A percentile compares a stretch with the other conserved stretches of the same genome.
Conservation (phyloP, 2,113 vertebrate genomes). For the Osmerus mordax region DNA sequence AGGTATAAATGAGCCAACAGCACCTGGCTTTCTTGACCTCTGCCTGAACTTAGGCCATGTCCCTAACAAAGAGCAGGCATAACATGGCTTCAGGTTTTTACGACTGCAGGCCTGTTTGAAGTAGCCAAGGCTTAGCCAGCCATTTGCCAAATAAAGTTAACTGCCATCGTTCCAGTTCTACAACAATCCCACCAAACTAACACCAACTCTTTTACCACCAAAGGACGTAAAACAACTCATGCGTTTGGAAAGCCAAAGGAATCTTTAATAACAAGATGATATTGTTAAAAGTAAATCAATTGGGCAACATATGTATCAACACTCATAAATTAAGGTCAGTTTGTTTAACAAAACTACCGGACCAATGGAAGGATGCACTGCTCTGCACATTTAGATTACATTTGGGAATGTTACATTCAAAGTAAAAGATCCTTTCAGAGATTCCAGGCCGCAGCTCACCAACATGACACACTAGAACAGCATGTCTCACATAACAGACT, state of each 20-base stretch:
- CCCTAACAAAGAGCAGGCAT: constrained; percentile 66
- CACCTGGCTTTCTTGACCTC: constrained; percentile 68
- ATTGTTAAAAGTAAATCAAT: too few species aligned
- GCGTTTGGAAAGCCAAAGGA: background rate
- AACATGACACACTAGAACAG: too few species aligned
- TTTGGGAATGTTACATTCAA: too few species aligned
- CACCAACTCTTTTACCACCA: constrained; percentile 16
- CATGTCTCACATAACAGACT: too few species aligned
- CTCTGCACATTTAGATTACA: too few species aligned
- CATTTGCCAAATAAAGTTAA: constrained; percentile 51
- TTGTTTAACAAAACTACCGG: too few species aligned
- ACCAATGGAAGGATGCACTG: too few species aligned
- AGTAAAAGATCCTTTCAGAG: too few species aligned
- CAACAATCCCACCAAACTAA: constrained; percentile 5
- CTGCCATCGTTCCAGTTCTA: constrained; percentile 24
- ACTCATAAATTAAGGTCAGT: too few species aligned
- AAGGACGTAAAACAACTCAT: background rate
- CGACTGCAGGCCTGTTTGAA: constrained; percentile 65
- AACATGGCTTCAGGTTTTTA: constrained; percentile 64
- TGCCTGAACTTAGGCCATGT: constrained; percentile 59
- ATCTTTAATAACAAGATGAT: too few species aligned
- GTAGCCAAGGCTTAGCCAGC: constrained; percentile 54
- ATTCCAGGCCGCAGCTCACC: too few species aligned
- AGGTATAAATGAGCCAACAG: constrained; percentile 53
- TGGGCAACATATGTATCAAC: too few species aligned